Base-by-base conservation (phyloP, 2,888 invertebrate species). In the Nasonovia ribisnigri region DNA sequence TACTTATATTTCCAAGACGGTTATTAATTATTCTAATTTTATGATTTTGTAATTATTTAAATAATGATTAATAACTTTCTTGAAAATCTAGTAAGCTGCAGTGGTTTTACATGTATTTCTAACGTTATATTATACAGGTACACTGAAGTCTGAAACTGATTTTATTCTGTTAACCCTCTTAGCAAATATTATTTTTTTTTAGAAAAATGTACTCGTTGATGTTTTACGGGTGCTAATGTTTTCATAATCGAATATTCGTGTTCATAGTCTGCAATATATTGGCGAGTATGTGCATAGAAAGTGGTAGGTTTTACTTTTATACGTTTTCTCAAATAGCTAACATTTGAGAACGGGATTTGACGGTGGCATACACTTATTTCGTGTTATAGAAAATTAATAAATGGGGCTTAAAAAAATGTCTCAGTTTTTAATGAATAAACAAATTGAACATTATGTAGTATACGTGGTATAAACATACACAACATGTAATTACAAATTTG, bases 11-110 rank as follows among this genome's bases (percentile, higher is more conserved):
- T 77, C 36, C 0, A 77, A 77, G 77, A 77, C 77, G 16, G 77
- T 77, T 77, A 77, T 36, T 77, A 36, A 77, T 77, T 77, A 77
- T 77, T 77, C 36, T n/a, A 67, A 67, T n/a, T n/a, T 67, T 57
- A 26, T 57, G 26, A 26, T 57, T 57, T 57, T 67, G n/a, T 67
- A 67, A 67, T 67, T 67, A 67, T 67, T n/a, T 67, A 16, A 54
- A 54, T 24, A 77, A 77, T 36, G 36, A 77, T 77, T 77, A 77
- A 77, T 77, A 36, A 36, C 77, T 77, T 77, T 77, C 16, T 77
- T 36, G 36, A 77, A 77, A 36, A 36, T 16, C 16, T 20, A 0
- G 6, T 20, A 36, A 36, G 36, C 36, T 1, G 36, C 36, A 2
- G 77, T 36, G 20, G 20, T 77, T 77, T 77, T 77, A 36, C 8